These are phyloP conservation scores for Platerodrilus igneus DNA, from an alignment of 2,888 invertebrate species.

Conservation along the genomic window DNA sequence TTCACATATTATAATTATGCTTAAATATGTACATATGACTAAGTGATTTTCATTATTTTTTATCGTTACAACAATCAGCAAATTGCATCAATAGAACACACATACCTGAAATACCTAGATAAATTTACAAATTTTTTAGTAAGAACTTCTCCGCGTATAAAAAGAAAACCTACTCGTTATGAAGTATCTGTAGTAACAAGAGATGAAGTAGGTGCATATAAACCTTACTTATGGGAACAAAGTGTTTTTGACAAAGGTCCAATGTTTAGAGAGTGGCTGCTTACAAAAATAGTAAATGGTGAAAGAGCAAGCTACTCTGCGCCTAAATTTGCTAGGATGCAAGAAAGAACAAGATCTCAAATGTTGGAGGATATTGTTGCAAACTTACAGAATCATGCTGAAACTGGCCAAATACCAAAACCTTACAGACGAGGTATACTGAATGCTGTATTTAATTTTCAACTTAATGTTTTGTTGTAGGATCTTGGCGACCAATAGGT, in stretches of 20 bases:
- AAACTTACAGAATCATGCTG: conserved; percentile 88
- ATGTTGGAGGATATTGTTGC: conserved; percentile 94
- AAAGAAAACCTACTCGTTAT: conserved; percentile 80
- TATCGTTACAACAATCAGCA: too few relatives aligned
- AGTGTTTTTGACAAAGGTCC: conserved; percentile 91
- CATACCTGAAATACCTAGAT: too few relatives aligned
- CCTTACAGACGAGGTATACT: conserved; percentile 85
- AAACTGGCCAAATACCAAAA: conserved; percentile 93
- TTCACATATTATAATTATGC: too few relatives aligned
- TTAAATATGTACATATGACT: too few relatives aligned
- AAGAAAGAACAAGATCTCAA: conserved; percentile 86
- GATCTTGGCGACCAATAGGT: conserved; percentile 91
- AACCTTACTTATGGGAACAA: conserved; percentile 93
- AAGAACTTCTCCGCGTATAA: conserved; percentile 80
- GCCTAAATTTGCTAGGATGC: conserved; percentile 92
- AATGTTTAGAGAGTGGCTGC: conserved; percentile 91
- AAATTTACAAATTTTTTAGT: conserved; percentile 52
- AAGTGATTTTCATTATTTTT: too few relatives aligned
- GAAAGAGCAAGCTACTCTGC: conserved; percentile 92
- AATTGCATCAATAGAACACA: too few relatives aligned
- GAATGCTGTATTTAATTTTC: conserved; percentile 16
- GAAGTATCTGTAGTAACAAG: conserved; percentile 90
- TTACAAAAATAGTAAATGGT: conserved; percentile 91
- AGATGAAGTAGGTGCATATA: conserved; percentile 93
- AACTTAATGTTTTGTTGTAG: conserved; percentile 43